Percentiles rank a stretch among this genome's conserved stretches.
Evolutionary conservation across 1,140 invertebrate species (phyloP).

Genomic region (Camponotus pennsylvanicus): DNA sequence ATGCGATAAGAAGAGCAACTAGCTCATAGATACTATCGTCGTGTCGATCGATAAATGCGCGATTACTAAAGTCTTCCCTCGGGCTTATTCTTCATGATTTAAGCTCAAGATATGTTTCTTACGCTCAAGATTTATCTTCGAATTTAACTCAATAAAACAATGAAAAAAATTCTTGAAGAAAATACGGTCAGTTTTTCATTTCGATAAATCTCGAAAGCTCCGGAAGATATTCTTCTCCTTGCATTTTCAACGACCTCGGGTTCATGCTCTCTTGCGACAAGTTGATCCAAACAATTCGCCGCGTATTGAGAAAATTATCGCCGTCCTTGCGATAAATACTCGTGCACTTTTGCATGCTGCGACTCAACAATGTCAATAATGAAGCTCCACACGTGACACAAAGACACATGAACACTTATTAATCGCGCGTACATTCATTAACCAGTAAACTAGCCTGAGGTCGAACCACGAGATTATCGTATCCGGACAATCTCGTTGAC

Average conservation of each 20-base stretch:
- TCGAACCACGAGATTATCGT: conserved; percentile 69
- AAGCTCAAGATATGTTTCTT: background rate
- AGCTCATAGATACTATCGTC: background rate
- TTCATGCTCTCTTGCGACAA: conserved; percentile 18
- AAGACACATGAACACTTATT: conserved; percentile 82
- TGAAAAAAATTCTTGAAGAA: background rate
- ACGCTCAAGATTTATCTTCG: background rate
- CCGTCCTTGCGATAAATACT: conserved; percentile 57
- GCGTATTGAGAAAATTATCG: conserved; percentile 74
- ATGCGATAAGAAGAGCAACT: conserved; percentile 12
- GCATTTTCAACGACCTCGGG: conserved; percentile 37
- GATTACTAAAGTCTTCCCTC: background rate
- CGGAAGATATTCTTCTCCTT: background rate
- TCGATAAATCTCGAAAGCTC: conserved; percentile 1
- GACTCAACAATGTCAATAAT: conserved; percentile 71
- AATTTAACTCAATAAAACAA: background rate
- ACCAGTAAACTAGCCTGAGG: conserved; percentile 75
- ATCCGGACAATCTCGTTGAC: conserved; percentile 66
- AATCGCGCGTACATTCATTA: conserved; percentile 77
- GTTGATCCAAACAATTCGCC: conserved; percentile 32
- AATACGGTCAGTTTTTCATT: background rate
- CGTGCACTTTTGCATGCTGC: conserved; percentile 69
- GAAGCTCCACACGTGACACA: conserved; percentile 78
- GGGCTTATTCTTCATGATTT: background rate
- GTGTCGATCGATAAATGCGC: conserved; percentile 4